phyloP scores from a whole-genome alignment of 1,140 invertebrate species.

The Capitella teleta region DNA sequence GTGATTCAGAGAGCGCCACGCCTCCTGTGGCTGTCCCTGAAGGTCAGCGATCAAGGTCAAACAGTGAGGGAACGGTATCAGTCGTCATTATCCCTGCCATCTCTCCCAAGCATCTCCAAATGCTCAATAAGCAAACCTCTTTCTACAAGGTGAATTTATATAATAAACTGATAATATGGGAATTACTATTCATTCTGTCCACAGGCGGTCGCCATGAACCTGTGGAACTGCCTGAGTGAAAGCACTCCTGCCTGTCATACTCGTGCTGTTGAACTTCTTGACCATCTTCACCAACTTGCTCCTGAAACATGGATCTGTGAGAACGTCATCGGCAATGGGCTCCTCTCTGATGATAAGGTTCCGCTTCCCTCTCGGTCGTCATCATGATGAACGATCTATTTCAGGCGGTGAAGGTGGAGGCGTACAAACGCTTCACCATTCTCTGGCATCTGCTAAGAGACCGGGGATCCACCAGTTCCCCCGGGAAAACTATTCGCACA shows the following conservation, averaged over 20 bases:
- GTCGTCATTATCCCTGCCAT: slow-evolving; percentile 58
- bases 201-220: slow-evolving; percentile 51
- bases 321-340: slow-evolving; percentile 53
- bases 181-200: slow-evolving; percentile 11
- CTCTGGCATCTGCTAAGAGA: slow-evolving; percentile 66
- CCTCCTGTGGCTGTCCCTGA: background rate
- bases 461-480: slow-evolving; percentile 43
- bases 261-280: slow-evolving; percentile 55
- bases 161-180: background rate
- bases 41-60: slow-evolving; percentile 8
- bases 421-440: slow-evolving; percentile 62
- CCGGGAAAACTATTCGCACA: slow-evolving; percentile 43
- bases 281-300: slow-evolving; percentile 59
- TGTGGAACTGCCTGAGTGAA: slow-evolving; percentile 58
- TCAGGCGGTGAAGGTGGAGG: slow-evolving; percentile 48
- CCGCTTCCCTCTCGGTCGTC: too few relatives aligned
- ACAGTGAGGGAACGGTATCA: slow-evolving; percentile 47
- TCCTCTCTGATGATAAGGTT: slow-evolving; percentile 39
- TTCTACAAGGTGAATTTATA: slow-evolving; percentile 51
- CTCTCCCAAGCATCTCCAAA: slow-evolving; percentile 52
- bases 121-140: slow-evolving; percentile 53
- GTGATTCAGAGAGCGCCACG: background rate
- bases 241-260: slow-evolving; percentile 49
- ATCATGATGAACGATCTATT: slow-evolving; percentile 8
- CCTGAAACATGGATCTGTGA: slow-evolving; percentile 53